Conservation (phyloP, 2,113 vertebrate genomes). For the Hyperopisus bebe region DNA sequence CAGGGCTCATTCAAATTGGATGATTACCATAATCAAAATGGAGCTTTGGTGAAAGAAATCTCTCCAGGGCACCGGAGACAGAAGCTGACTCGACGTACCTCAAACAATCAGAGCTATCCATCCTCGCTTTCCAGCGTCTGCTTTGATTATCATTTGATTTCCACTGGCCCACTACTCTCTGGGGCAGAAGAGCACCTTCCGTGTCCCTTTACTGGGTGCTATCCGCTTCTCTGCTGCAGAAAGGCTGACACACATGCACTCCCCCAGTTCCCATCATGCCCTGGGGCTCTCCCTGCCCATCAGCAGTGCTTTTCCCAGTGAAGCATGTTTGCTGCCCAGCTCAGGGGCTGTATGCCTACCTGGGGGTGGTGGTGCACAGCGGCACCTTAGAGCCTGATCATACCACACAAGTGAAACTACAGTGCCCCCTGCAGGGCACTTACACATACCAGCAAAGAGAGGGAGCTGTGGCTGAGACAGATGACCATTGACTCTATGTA, state of each 20-base stretch:
- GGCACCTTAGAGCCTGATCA: background rate
- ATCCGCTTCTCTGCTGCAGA: background rate
- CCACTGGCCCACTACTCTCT: background rate
- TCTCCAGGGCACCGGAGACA: background rate
- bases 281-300: background rate
- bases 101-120: background rate
- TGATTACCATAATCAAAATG: constrained; percentile 22
- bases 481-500: background rate
- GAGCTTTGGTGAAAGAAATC: constrained; percentile 12
- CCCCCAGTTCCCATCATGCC: background rate
- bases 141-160: constrained; percentile 3
- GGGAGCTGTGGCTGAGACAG: background rate
- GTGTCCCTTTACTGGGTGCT: background rate
- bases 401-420: background rate
- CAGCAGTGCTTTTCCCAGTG: background rate
- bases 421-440: background rate
- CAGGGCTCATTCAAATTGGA: constrained; percentile 18
- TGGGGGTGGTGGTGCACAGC: background rate
- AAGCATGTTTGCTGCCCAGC: background rate
- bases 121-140: background rate
- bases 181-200: background rate
- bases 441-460: background rate
- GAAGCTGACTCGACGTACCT: background rate
- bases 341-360: background rate
- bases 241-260: background rate